Evolutionary conservation across 1,140 invertebrate genomes (phyloP).

Genomic region (Drosophila saltans): DNA sequence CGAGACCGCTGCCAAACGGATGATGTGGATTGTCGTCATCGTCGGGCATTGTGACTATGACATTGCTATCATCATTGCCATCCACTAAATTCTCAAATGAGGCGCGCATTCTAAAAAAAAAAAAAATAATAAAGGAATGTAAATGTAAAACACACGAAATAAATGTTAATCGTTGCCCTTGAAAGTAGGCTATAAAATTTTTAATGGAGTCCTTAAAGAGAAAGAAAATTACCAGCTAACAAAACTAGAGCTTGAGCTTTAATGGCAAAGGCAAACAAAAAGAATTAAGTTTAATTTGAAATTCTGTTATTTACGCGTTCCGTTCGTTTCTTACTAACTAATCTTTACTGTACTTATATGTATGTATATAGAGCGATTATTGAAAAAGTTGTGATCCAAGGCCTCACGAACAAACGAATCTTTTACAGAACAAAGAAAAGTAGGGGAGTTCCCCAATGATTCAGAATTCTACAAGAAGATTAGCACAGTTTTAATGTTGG

Average conservation of each 20-base stretch:
- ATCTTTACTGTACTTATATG: too few species aligned
- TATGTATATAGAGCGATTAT: background rate
- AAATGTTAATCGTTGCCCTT: background rate
- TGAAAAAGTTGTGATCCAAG: background rate
- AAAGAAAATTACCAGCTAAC: too few species aligned
- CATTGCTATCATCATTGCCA: constrained; percentile 84
- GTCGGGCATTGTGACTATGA: constrained; percentile 91
- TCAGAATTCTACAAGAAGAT: too few species aligned
- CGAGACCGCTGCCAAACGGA: constrained; percentile 61
- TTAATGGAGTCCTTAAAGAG: background rate
- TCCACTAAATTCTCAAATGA: constrained; percentile 88
- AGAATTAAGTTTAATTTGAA: too few species aligned
- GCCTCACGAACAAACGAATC: background rate
- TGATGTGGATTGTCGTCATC: constrained; percentile 86
- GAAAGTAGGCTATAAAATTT: background rate
- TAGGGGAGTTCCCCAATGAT: background rate
- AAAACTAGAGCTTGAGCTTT: background rate
- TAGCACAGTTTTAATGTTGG: background rate
- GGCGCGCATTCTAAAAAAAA: constrained; percentile 84
- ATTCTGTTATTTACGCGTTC: too few species aligned
- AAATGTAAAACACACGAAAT: background rate
- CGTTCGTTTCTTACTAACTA: too few species aligned
- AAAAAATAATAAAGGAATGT: background rate
- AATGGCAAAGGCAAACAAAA: too few species aligned
- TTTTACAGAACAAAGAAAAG: background rate